Evolutionary conservation across 2,888 invertebrate species (phyloP).

Genomic region (Eremobia ochroleuca): DNA sequence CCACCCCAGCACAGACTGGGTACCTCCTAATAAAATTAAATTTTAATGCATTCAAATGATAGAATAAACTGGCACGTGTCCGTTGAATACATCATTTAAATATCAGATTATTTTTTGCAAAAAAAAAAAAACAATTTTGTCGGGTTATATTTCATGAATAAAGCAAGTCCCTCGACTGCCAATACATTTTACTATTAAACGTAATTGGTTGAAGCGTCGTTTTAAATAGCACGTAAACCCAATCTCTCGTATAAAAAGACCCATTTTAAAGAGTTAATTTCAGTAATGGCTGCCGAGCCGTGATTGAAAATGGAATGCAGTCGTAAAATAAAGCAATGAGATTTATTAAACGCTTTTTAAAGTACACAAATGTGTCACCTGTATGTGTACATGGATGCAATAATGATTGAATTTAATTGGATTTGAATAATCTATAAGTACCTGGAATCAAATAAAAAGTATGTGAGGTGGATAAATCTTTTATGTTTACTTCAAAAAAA

Average conservation of each 20-base stretch:
- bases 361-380: too few species aligned
- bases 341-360: conserved; percentile 12
- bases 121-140: too few species aligned
- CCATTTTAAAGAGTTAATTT: conserved; percentile 56
- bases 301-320: conserved; percentile 42
- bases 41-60: conserved; percentile 3
- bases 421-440: neutral
- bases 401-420: too few species aligned
- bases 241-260: conserved; percentile 31
- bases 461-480: neutral
- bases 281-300: conserved; percentile 31
- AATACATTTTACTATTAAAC: conserved; percentile 27
- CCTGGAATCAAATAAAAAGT: neutral
- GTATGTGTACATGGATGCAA: too few species aligned
- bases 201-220: conserved; percentile 16
- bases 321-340: conserved; percentile 27
- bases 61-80: neutral
- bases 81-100: neutral
- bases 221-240: conserved; percentile 41
- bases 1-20: neutral
- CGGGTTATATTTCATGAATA: conserved; percentile 9
- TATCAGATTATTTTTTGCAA: neutral
- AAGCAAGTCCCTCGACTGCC: neutral
- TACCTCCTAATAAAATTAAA: conserved; percentile 6
- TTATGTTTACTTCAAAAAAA: neutral